phyloP scores from a whole-genome alignment of 2,113 vertebrate species.

The Austrofundulus limnaeus region DNA sequence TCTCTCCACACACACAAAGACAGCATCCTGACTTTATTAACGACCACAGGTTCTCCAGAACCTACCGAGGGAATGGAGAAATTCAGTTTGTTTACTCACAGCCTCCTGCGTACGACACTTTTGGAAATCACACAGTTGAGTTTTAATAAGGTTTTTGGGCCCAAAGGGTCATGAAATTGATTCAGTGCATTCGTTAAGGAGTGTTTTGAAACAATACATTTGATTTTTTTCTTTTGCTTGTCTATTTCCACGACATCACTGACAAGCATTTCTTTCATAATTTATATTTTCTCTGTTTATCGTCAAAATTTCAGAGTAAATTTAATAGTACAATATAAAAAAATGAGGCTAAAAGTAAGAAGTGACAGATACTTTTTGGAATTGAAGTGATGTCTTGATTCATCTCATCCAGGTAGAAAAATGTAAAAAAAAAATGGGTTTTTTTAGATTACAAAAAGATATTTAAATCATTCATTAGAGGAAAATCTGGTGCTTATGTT shows the following conservation, averaged over 20 bases:
- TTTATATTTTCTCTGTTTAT: slow-evolving; percentile 50
- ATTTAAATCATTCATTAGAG: too few species aligned
- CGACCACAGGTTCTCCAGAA: slow-evolving; percentile 36
- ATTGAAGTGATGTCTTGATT: too few species aligned
- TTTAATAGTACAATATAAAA: too few species aligned
- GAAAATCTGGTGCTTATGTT: too few species aligned
- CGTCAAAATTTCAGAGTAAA: slow-evolving; percentile 38
- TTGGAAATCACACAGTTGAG: slow-evolving; percentile 32
- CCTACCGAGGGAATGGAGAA: slow-evolving; percentile 25
- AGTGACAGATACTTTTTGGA: too few species aligned
- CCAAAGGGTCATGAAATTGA: slow-evolving; percentile 28
- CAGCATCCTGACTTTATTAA: slow-evolving; percentile 48
- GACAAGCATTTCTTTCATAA: slow-evolving; percentile 40
- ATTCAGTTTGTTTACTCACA: slow-evolving; percentile 33
- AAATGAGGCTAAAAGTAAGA: background rate
- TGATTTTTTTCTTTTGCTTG: slow-evolving; percentile 28
- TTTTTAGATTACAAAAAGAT: too few species aligned
- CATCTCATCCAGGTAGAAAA: too few species aligned
- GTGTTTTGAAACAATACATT: slow-evolving; percentile 27
- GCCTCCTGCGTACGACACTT: slow-evolving; percentile 28
- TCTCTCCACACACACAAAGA: slow-evolving; percentile 8
- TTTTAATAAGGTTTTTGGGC: slow-evolving; percentile 46
- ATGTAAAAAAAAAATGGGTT: too few species aligned
- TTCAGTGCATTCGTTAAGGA: slow-evolving; percentile 40
- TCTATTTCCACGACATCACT: too few species aligned